Evolutionary conservation across 2,888 invertebrate species (phyloP).

Genomic region (Ichneumon xanthorius): DNA sequence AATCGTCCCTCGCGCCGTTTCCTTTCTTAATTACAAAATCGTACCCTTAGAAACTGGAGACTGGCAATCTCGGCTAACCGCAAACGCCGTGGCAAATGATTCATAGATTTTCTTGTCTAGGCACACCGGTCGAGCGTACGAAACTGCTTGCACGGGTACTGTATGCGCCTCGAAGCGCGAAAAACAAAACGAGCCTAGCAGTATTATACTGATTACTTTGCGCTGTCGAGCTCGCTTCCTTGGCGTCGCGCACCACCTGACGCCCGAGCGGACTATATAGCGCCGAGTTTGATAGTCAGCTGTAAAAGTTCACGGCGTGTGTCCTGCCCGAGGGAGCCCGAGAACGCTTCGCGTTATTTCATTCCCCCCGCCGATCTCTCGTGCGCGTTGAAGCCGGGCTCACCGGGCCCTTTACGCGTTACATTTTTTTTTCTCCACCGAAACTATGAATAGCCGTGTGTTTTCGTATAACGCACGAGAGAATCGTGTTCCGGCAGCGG

Average conservation of each 20-base stretch:
- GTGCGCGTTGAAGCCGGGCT: constrained; percentile 13
- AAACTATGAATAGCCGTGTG: constrained; percentile 58
- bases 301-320: constrained; percentile 54
- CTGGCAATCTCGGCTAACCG: constrained; percentile 36
- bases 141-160: not conserved
- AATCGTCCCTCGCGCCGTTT: not conserved
- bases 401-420: constrained; percentile 29
- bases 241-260: constrained; percentile 62
- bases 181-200: not conserved
- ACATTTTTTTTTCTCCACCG: constrained; percentile 40
- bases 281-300: constrained; percentile 52
- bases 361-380: constrained; percentile 18
- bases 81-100: constrained; percentile 42
- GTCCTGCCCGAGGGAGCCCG: constrained; percentile 14
- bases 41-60: constrained; percentile 10
- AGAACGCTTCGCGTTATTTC: constrained; percentile 25
- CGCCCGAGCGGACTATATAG: constrained; percentile 34
- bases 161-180: constrained; percentile 10
- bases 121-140: constrained; percentile 7
- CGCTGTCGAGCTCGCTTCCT: constrained; percentile 36
- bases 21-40: not conserved
- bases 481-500: constrained; percentile 1
- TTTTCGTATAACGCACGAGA: constrained; percentile 54
- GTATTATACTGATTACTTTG: constrained; percentile 37
- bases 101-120: constrained; percentile 35